Evolutionary conservation across 1,140 invertebrate genomes (phyloP).

Genomic region (Hydropsyche tenuis): DNA sequence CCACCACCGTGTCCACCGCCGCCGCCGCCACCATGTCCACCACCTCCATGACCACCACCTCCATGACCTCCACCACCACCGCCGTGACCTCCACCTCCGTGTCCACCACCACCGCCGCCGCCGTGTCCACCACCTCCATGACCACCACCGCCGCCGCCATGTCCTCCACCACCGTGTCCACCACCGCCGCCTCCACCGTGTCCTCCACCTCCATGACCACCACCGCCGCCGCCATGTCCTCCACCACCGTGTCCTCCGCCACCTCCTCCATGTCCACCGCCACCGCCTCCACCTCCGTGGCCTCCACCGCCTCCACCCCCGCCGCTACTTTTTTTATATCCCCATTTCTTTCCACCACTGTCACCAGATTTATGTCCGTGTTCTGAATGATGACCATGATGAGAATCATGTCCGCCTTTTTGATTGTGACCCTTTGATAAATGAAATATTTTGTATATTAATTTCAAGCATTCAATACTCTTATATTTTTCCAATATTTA

Average conservation of each 20-base stretch:
- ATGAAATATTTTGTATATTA: no score
- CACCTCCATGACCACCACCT: slow-evolving; percentile 30
- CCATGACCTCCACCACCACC: background rate
- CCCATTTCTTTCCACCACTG: slow-evolving; percentile 66
- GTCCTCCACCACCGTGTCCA: slow-evolving; percentile 4
- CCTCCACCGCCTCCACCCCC: slow-evolving; percentile 32
- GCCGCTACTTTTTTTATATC: slow-evolving; percentile 53
- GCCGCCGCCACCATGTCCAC: slow-evolving; percentile 27
- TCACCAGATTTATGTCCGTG: slow-evolving; percentile 61
- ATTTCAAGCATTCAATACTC: no score
- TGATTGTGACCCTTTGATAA: slow-evolving; percentile 63
- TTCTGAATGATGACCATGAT: slow-evolving; percentile 60
- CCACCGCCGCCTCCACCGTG: background rate
- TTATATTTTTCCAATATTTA: no score
- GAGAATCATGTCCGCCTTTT: slow-evolving; percentile 63
- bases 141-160: background rate
- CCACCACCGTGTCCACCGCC: slow-evolving; percentile 17
- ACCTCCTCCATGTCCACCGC: slow-evolving; percentile 13
- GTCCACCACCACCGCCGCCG: slow-evolving; percentile 3
- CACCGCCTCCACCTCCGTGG: background rate
- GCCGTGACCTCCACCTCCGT: background rate
- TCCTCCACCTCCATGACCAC: slow-evolving; percentile 47
- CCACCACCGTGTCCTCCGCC: slow-evolving; percentile 9
- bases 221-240: slow-evolving; percentile 59
- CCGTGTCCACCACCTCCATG: background rate